Evolutionary conservation across 2,113 vertebrate genomes (phyloP).

Genomic region (Motacilla tschutschensis): DNA sequence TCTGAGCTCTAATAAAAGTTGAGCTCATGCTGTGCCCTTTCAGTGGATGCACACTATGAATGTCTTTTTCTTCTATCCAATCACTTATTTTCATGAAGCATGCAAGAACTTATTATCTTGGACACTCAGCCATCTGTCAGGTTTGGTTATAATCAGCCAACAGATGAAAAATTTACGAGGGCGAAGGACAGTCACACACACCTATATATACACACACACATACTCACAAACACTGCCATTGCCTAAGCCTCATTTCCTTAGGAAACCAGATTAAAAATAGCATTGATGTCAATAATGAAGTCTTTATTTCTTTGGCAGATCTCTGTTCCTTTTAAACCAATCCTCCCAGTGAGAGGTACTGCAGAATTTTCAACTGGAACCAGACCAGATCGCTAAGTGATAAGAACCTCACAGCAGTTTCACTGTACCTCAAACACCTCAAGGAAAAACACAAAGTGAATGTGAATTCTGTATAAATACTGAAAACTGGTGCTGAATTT

Average conservation of each 20-base stretch:
- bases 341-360: conserved; percentile 53
- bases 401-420: conserved; percentile 63
- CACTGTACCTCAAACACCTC: conserved; percentile 62
- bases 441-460: conserved; percentile 54
- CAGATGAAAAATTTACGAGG: not conserved
- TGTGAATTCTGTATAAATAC: conserved; percentile 39
- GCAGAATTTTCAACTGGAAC: conserved; percentile 51
- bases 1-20: not conserved
- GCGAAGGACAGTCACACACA: not conserved
- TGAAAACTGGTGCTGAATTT: conserved; percentile 27
- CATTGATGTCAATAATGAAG: conserved; percentile 59
- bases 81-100: not conserved
- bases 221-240: conserved; percentile 13
- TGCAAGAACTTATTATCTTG: conserved; percentile 16
- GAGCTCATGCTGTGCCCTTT: not conserved
- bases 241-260: conserved; percentile 58
- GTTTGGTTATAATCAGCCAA: conserved; percentile 33
- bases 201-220: not conserved
- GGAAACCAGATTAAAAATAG: conserved; percentile 66
- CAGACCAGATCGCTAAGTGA: conserved; percentile 56
- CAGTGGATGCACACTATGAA: not conserved
- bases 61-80: not conserved
- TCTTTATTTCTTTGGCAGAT: conserved; percentile 60
- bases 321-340: conserved; percentile 60
- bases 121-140: conserved; percentile 10